phyloP scores from a whole-genome alignment of 2,888 invertebrate genomes.

The Rhabditoides inermis region DNA sequence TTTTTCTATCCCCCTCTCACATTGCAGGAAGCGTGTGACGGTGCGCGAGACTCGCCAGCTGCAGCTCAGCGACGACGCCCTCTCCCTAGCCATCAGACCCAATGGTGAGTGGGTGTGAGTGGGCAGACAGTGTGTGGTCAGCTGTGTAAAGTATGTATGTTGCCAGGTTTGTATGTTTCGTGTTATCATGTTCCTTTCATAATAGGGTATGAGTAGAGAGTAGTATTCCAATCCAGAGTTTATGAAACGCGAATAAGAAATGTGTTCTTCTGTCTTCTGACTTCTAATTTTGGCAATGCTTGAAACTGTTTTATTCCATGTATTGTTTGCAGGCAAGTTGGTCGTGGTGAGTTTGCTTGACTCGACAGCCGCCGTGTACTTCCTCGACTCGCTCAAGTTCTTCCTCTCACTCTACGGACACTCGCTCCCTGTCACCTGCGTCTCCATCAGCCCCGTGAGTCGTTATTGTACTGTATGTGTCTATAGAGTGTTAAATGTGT shows the following conservation, averaged over 20 bases:
- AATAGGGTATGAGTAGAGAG: no score
- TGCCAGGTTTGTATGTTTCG: background rate
- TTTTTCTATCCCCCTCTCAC: no score
- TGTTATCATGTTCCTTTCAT: no score
- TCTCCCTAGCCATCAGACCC: constrained; percentile 65
- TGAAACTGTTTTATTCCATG: no score
- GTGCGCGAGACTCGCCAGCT: constrained; percentile 71
- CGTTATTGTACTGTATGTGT: no score
- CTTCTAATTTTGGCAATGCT: no score
- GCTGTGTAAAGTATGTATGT: background rate
- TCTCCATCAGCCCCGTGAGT: constrained; percentile 70
- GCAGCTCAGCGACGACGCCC: constrained; percentile 76
- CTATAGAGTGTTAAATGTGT: no score
- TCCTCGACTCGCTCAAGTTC: constrained; percentile 86
- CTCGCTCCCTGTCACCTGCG: constrained; percentile 79
- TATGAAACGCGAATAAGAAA: no score
- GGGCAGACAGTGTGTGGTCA: constrained; percentile 3
- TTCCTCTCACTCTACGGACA: constrained; percentile 90
- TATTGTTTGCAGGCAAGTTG: no score
- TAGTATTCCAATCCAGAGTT: no score
- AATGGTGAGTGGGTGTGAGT: no score
- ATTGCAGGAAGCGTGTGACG: constrained; percentile 54
- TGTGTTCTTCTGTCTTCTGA: no score
- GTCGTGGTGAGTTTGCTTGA: constrained; percentile 82
- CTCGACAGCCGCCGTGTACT: constrained; percentile 88